Evolutionary conservation across 2,797 vertebrate species (phyloP), one percentile per base, ranked within the genome.

Genomic region (Melanotaenia trifasciata): DNA sequence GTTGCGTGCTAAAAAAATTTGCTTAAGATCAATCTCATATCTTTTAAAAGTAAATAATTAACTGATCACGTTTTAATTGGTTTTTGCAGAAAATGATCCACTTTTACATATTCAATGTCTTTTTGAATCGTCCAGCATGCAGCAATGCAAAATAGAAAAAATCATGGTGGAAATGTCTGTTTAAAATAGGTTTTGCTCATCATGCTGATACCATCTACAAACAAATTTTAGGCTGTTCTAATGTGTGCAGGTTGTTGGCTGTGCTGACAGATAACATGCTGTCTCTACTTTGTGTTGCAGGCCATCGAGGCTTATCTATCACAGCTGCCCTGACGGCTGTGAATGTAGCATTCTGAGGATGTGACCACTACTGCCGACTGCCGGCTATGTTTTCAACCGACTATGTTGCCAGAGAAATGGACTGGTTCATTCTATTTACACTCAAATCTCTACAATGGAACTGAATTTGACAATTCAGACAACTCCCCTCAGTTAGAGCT

Each of bases 271-370:
- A 73, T 76, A 57, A 54, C 2, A 50, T 35, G 28, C 28, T 58
- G 30, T 74, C 54, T 77, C 36, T 51, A 0, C 22, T 78, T 74
- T 45, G 28, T 65, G 66, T 87, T 91, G 68, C 92, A 99, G 97
- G 94, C 94, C 81, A 92, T 98, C 74, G 95, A 96, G 91, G 94
- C 95, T 84, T 95, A 95, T 94, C 94, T 98, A 77, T 95, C 95
- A 79, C 96, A 97, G 83, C 93, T 99, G 82, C 95, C 95, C 91
- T 97, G 95, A 98, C 83, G 36, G 65, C 30, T 57, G 69, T 77
- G 68, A 30, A n/a, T 69, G 81, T 74, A 87, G 90, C 85, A 72
- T 84, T 79, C 51, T 65, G 68, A 88, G 91, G 93, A 92, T 84
- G 86, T 72, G 71, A 94, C 94, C 94, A 94, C 94, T 95, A 90